Evolutionary conservation across 2,113 vertebrate genomes (phyloP), one percentile per base, ranked within the genome.

Genomic region (Damaliscus lunatus): DNA sequence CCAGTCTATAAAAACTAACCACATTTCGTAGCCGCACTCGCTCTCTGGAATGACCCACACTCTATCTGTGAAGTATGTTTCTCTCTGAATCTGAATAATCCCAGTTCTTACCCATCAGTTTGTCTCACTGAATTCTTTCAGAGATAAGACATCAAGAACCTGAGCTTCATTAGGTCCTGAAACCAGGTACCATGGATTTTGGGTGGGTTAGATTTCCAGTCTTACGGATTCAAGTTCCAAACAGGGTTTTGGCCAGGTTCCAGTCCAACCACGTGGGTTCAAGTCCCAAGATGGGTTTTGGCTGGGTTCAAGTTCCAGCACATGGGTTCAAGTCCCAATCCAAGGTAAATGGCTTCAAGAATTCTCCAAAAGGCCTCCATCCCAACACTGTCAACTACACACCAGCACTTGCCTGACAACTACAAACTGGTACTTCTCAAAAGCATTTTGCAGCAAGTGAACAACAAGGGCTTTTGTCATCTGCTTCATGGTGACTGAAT

Each of bases 21-120:
- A 23, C 67, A 40, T 23, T 40, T 71, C 0, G 0, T 71, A 23
- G 19, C 67, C 1, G 2, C 67, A 71, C 67, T 40, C 5, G 0
- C 67, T 21, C n/a, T 71, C n/a, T 40, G 67, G 8, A 67, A n/a
- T 67, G 33, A 9, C 16, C 33, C 33, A 67, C 64, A 10, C 33
- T n/a, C 2, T 67, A 67, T 71, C 19, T 23, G 19, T 71, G 67
- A 71, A 71, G n/a, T 23, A 23, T 3, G 67, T 71, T 71, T 71
- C n/a, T 71, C 67, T 71, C n/a, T 71, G n/a, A 71, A 71, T 40
- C 10, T 40, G 67, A 40, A 71, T 71, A 71, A 71, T 40, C 10
- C 19, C n/a, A 71, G n/a, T 40, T 40, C 19, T 40, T 23, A 71
- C n/a, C n/a, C n/a, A 71, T 40, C 67, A 40, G n/a, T 40, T 12